These are phyloP conservation scores for Epizoanthus illoricatus DNA, from an alignment of 92 coral and sea anemone genomes.

Conservation along the genomic window DNA sequence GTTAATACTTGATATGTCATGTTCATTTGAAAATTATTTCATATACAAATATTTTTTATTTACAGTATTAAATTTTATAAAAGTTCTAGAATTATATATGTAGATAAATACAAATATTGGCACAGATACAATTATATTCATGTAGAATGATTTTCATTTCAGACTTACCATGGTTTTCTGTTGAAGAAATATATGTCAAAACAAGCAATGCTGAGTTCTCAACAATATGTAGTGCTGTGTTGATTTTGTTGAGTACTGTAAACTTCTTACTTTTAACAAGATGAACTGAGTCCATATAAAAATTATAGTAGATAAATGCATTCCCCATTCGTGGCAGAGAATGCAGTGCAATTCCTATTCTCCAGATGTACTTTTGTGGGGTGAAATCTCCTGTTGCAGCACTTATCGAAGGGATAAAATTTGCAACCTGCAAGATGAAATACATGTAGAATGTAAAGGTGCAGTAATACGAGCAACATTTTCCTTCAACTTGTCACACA, in stretches of 20 bases:
- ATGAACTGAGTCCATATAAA: slow-evolving; percentile 58
- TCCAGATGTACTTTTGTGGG: slow-evolving; percentile 96
- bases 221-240: slow-evolving; percentile 50
- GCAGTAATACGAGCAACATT: no score
- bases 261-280: slow-evolving; percentile 47
- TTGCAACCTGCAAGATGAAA: slow-evolving; percentile 69
- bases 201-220: slow-evolving; percentile 85
- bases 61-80: no score
- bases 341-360: slow-evolving; percentile 87
- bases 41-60: no score
- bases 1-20: no score
- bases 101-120: no score
- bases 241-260: slow-evolving; percentile 56
- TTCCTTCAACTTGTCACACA: no score
- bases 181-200: slow-evolving; percentile 81
- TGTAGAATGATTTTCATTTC: no score
- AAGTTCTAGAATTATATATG: no score
- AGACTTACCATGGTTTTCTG: slow-evolving; percentile 86
- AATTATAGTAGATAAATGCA: slow-evolving; percentile 49
- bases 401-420: slow-evolving; percentile 95
- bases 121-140: no score
- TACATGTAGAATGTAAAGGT: not conserved
- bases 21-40: no score
- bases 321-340: slow-evolving; percentile 65
- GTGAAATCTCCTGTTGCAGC: slow-evolving; percentile 88